These are phyloP conservation scores for Cephalopholis sonnerati DNA, from an alignment of 2,113 vertebrate species.

Conservation along the genomic window DNA sequence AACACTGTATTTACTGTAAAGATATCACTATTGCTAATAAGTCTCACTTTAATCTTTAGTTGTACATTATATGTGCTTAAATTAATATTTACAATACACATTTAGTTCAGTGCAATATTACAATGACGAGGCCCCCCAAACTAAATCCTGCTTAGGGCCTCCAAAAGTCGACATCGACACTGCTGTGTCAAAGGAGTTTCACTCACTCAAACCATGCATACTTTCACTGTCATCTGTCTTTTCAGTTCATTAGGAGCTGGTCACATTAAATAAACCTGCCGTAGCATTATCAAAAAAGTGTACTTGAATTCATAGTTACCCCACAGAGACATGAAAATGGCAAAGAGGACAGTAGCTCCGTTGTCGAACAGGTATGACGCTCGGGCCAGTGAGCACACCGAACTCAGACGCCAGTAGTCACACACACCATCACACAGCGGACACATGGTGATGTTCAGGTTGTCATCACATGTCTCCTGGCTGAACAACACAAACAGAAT, in stretches of 20 bases:
- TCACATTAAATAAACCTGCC: not conserved
- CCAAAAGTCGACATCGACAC: not conserved
- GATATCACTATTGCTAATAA: no score
- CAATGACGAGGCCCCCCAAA: no score
- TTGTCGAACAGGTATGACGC: slow-evolving; percentile 98
- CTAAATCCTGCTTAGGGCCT: no score
- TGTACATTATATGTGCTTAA: no score
- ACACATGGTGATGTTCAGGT: slow-evolving; percentile 96
- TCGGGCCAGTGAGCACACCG: slow-evolving; percentile 90
- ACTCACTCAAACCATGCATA: no score
- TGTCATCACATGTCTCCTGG: slow-evolving; percentile 91
- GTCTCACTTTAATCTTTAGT: no score
- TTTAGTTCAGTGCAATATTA: no score
- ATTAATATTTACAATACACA: no score
- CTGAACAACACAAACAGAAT: slow-evolving; percentile 74
- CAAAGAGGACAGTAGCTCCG: slow-evolving; percentile 94
- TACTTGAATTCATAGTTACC: slow-evolving; percentile 83
- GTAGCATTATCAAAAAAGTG: slow-evolving; percentile 6
- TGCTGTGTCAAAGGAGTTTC: not conserved
- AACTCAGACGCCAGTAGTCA: slow-evolving; percentile 95
- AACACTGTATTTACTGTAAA: no score
- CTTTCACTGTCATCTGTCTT: not conserved
- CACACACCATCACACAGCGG: slow-evolving; percentile 95
- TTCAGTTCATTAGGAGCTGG: not conserved
- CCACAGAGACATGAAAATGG: slow-evolving; percentile 99